Base-by-base conservation (phyloP, 2,888 invertebrate species). In the Limnephilus auricula region DNA sequence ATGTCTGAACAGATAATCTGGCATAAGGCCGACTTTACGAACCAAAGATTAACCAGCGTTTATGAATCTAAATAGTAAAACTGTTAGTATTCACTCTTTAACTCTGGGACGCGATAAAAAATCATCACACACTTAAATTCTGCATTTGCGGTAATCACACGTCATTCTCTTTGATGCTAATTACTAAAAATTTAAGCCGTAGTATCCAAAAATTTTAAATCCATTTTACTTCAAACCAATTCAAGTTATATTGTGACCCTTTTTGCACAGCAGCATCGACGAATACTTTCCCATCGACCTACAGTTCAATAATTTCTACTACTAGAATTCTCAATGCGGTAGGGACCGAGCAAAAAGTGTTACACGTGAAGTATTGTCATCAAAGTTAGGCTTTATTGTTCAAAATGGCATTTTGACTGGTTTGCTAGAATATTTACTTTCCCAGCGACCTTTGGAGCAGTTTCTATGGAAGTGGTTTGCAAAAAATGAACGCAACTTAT, bases 401-500 rank as follows among this genome's bases (percentile, higher is more conserved):
- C 65, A 65, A 65, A 65, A n/a, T n/a, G 2, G 25, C 65, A n/a
- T 65, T 65, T 65, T n/a, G 65, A 65, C n/a, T 25, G 1, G 65
- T 65, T 65, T 65, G 82, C 82, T 34, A 32, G 34, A 82, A 82
- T 82, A 82, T 34, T 82, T 82, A 82, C 32, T 82, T 82, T 82
- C 82, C 34, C 82, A 37, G 25, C 82, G 82, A 82, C 82, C 82
- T 82, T 82, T 32, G 34, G 82, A 82, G 82, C 82, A 25, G 82
- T 82, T 82, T 82, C 82, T 32, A 82, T 37, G 2, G 82, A 32
- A 34, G 40, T 25, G 5, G 40, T 37, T 85, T 85, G 85, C 85
- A 85, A 85, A 85, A 45, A 85, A 85, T 40, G 34, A 40, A 40
- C 34, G 25, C 82, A 34, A 82, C 34, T 82, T 82, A 82, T 82